Percentiles rank a stretch among this genome's conserved stretches.
Conservation (phyloP, 2,888 invertebrate genomes). For the Galeruca laticollis region DNA sequence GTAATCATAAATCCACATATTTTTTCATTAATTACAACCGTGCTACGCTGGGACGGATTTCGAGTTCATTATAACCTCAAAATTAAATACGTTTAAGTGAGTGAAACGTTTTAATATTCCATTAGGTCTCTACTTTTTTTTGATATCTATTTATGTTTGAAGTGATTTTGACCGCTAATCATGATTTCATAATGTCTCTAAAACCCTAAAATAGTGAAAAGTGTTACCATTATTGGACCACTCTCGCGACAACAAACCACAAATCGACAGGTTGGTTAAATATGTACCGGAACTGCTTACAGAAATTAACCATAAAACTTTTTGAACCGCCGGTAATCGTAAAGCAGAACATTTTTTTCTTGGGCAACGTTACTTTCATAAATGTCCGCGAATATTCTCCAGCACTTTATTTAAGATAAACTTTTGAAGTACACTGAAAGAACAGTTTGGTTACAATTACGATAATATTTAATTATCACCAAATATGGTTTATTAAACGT, state of each 20-base stretch:
- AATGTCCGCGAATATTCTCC: background rate
- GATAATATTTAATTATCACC: no score
- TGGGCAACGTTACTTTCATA: background rate
- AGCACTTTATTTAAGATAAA: no score
- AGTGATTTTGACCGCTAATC: background rate
- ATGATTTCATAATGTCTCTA: background rate
- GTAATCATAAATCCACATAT: no score
- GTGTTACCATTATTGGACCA: conserved; percentile 22
- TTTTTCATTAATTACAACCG: no score
- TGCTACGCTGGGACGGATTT: no score
- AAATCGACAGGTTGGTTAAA: conserved; percentile 24
- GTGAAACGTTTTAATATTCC: no score
- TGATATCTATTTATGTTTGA: background rate
- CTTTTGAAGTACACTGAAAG: no score
- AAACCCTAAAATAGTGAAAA: background rate
- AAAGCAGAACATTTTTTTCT: conserved; percentile 1
- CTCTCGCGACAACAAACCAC: conserved; percentile 21
- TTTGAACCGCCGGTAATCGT: conserved; percentile 10
- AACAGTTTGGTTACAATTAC: no score
- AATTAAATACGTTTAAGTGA: no score
- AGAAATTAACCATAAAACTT: conserved; percentile 27
- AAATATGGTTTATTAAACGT: no score
- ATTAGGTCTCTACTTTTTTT: background rate
- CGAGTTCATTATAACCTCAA: no score
- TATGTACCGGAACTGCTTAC: conserved; percentile 28